Base-by-base conservation (phyloP, 2,888 invertebrate species). In the Napeogenes sylphis region DNA sequence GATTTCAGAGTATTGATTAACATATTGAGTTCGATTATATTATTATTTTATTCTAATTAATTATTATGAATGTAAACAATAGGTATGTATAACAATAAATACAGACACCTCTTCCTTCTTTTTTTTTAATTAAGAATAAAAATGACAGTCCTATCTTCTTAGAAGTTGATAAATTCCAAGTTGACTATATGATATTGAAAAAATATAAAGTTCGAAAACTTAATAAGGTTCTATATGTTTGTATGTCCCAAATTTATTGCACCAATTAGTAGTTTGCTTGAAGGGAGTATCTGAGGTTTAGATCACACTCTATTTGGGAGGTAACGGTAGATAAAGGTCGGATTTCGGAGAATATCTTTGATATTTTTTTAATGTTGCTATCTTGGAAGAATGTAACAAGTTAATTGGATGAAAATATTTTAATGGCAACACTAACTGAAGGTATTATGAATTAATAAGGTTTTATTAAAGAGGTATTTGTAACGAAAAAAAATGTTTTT, bases 351-450 rank as follows among this genome's bases (percentile, higher is more conserved):
- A 90, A 90, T 77, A 73, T 71, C 74, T 79, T 80, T 77, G 78
- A 79, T 70, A 66, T 81, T 80, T 83, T 80, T 76, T 73, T 73
- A 75, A 78, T 76, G 78, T 76, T 80, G 78, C 81, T 73, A 84
- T 85, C 85, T 89, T 84, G 82, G 88, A 86, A 88, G 86, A 90
- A 85, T 87, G 83, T 89, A 81, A 89, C 88, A 85, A 88, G 89
- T 87, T 90, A 89, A 90, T 90, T 90, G 89, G 89, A 75, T 81
- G 75, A 75, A 88, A 83, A 82, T 84, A 86, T 86, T 83, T 78
- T 66, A 77, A 76, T 74, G 76, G 72, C 79, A 78, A 81, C 84
- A 82, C 81, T 81, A 77, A 78, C 79, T 73, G 79, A 42, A 42
- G 8, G 42, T 42, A 42, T 42, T 10, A 42, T 42, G 76, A 70